Evolutionary conservation across 2,888 invertebrate species (phyloP).

Genomic region (Pollenia angustigena): DNA sequence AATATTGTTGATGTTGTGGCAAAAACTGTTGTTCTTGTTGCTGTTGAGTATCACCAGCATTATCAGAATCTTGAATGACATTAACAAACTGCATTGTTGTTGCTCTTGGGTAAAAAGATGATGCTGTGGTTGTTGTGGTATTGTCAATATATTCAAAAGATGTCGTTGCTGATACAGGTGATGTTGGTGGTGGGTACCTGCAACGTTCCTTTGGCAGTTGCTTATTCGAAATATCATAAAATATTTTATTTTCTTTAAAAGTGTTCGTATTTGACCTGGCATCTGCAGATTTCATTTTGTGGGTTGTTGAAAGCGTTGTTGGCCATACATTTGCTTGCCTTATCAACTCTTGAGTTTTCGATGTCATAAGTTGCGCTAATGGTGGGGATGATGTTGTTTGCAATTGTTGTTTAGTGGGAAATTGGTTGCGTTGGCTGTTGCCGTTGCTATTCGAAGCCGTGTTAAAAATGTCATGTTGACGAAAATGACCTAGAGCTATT

Average conservation of each 20-base stretch:
- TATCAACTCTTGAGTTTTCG: conserved; percentile 45
- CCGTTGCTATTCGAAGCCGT: conserved; percentile 33
- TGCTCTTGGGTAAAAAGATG: conserved; percentile 24
- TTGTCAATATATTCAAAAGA: conserved; percentile 56
- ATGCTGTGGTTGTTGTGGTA: conserved; percentile 15
- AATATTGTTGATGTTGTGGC: conserved; percentile 56
- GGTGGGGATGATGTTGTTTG: conserved; percentile 38
- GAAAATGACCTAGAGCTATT: conserved; percentile 76
- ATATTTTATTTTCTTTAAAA: conserved; percentile 24
- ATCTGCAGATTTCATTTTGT: neutral
- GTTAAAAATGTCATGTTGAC: neutral
- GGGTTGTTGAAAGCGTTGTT: neutral
- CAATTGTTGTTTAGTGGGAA: conserved; percentile 2
- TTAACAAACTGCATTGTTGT: conserved; percentile 42
- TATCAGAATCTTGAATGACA: conserved; percentile 26
- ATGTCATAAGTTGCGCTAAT: conserved; percentile 62
- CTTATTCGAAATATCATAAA: conserved; percentile 37
- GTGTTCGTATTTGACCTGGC: conserved; percentile 1
- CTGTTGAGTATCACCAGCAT: conserved; percentile 31
- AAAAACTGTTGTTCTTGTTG: conserved; percentile 20
- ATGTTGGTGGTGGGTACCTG: neutral
- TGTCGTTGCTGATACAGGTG: conserved; percentile 15
- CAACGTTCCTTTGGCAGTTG: neutral
- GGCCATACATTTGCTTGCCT: conserved; percentile 20
- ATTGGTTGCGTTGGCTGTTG: conserved; percentile 24